Percentiles rank a stretch among this genome's conserved stretches.
These are phyloP conservation scores for Branchipolynoe longqiensis DNA, from an alignment of 2,888 invertebrate species.

Conservation along the genomic window DNA sequence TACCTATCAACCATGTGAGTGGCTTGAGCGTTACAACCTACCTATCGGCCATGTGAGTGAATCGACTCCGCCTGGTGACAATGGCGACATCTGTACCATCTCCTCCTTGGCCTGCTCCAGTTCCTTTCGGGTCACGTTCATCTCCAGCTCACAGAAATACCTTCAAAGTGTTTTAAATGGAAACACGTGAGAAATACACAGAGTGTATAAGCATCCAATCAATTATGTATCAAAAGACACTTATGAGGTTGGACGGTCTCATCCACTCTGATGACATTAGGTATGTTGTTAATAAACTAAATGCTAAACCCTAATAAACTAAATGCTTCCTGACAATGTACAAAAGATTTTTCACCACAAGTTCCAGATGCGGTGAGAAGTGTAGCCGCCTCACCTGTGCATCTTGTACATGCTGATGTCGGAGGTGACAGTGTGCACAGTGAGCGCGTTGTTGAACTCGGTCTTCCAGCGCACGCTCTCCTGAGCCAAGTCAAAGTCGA, in stretches of 20 bases:
- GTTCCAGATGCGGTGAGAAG: too few species aligned
- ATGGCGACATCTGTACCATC: conserved; percentile 82
- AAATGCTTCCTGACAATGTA: too few species aligned
- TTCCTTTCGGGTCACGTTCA: conserved; percentile 80
- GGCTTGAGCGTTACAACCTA: too few species aligned
- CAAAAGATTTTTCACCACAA: too few species aligned
- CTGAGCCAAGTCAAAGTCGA: conserved; percentile 76
- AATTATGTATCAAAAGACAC: too few species aligned
- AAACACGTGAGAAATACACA: neutral
- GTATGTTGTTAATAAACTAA: too few species aligned
- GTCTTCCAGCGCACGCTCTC: conserved; percentile 68
- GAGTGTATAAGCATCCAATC: neutral
- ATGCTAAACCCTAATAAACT: too few species aligned
- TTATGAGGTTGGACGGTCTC: too few species aligned
- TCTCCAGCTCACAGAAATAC: conserved; percentile 82
- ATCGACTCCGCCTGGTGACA: conserved; percentile 82
- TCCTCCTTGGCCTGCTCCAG: conserved; percentile 83
- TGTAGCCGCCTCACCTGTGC: conserved; percentile 81
- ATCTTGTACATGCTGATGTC: conserved; percentile 81
- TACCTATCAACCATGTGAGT: too few species aligned
- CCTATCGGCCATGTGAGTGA: conserved; percentile 88
- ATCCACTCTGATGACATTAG: too few species aligned
- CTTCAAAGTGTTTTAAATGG: conserved; percentile 67
- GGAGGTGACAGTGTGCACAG: conserved; percentile 81
- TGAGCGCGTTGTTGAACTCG: conserved; percentile 79